phyloP scores from a whole-genome alignment of 2,888 invertebrate species.

The Eurois occulta region DNA sequence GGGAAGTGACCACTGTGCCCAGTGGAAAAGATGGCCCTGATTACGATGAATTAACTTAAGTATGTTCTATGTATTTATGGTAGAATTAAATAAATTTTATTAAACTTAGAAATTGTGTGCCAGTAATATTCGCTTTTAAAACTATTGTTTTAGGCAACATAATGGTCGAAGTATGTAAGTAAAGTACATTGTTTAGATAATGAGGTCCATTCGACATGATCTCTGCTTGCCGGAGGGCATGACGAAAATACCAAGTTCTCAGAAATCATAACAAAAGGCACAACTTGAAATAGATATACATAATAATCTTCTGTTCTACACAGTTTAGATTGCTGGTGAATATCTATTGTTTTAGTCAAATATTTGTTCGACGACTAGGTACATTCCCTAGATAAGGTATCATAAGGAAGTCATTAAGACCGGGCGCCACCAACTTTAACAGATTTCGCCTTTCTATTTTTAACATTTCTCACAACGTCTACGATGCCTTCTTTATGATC shows the following conservation, averaged over 20 bases:
- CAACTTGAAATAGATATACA: constrained; percentile 21
- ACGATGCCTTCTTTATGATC: background rate
- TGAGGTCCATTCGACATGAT: constrained; percentile 3
- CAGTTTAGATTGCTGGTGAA: background rate
- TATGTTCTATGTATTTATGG: background rate
- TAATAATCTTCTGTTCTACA: constrained; percentile 13
- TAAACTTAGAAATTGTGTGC: background rate
- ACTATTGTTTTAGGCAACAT: background rate
- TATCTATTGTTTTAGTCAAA: background rate
- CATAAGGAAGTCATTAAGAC: background rate
- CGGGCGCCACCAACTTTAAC: background rate
- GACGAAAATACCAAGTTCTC: constrained; percentile 23
- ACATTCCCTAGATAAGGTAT: background rate
- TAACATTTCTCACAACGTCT: background rate
- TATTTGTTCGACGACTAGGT: background rate
- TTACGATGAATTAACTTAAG: background rate
- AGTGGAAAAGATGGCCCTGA: too few relatives aligned
- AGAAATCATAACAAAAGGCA: constrained; percentile 5
- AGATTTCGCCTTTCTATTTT: background rate
- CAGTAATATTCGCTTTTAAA: background rate
- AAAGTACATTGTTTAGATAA: constrained; percentile 23
- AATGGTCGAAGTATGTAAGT: background rate
- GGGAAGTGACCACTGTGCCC: too few relatives aligned
- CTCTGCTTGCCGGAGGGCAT: background rate
- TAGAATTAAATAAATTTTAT: background rate